Base-by-base conservation (phyloP, 2,888 invertebrate genomes). In the Ornithoptera alexandrae region DNA sequence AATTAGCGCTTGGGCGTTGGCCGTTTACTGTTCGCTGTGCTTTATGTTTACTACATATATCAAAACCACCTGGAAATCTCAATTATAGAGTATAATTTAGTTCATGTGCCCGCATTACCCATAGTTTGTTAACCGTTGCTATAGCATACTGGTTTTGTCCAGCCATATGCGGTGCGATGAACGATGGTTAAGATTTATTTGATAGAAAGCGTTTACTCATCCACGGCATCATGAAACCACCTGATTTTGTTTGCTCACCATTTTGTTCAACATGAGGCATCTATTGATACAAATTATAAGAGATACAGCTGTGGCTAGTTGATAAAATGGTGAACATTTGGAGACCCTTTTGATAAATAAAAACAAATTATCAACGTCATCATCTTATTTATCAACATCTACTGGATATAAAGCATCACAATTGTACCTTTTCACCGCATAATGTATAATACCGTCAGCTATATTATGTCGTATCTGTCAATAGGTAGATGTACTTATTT, bases 41-140 rank as follows among this genome's bases (percentile, higher is more conserved):
- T 61, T 61, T 67, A 61, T 59, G 18, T 22, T 20, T 24, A 30
- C 53, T 36, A 62, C 36, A 67, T 62, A 67, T 53, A 67, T 67
- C 67, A 67, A 62, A 62, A 56, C n/a, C 62, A 57, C 62, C 42
- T 68, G 67, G 62, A 68, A 68, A 57, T 68, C 62, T 62, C 62
- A 57, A 68, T 68, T 68, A 58, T 24, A 62, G 46, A 62, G 24
- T 62, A 56, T 50, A 56, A 56, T 62, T 62, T 62, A 42, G 46
- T 62, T 68, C 46, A 58, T 62, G 46, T 24, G 17, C 57, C 58
- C 46, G 57, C 57, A 58, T 30, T 22, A 50, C n/a, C 59, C 10
- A 59, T 57, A 57, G 46, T 6, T 30, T 8, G 57, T 42, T 62
- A 62, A 67, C 56, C 42, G 46, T 62, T 62, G 42, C 62, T 20